phyloP scores from a whole-genome alignment of 2,113 vertebrate genomes.

The Sinocyclocheilus anshuiensis region DNA sequence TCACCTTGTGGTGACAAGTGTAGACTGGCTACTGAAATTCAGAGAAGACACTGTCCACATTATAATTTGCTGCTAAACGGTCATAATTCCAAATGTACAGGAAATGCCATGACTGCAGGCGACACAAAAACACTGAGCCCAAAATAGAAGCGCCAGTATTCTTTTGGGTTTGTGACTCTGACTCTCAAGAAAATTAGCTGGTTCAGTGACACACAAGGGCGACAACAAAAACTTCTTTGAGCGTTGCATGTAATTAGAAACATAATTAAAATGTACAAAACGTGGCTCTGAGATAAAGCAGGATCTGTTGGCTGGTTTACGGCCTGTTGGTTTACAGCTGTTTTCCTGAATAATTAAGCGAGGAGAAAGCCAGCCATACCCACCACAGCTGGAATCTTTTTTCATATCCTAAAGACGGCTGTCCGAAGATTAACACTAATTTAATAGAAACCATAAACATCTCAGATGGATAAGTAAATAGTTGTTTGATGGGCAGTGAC shows the following conservation, averaged over 20 bases:
- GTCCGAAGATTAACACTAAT: constrained; percentile 43
- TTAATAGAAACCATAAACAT: constrained; percentile 52
- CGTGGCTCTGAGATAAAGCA: constrained; percentile 41
- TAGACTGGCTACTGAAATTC: not conserved
- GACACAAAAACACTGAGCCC: not conserved
- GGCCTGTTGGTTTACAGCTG: constrained; percentile 42
- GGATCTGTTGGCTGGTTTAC: constrained; percentile 46
- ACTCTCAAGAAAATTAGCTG: constrained; percentile 28
- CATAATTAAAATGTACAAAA: constrained; percentile 54
- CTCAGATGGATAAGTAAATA: constrained; percentile 39
- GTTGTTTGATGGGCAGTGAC: constrained; percentile 34
- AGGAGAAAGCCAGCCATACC: constrained; percentile 31
- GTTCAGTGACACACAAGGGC: constrained; percentile 23
- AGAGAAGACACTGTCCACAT: not conserved
- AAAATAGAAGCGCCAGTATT: not conserved
- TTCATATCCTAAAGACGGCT: constrained; percentile 47
- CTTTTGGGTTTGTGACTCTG: not conserved
- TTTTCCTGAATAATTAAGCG: constrained; percentile 49
- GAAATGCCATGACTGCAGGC: not conserved
- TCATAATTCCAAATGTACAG: constrained; percentile 5
- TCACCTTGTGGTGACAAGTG: constrained; percentile 2
- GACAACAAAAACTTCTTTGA: constrained; percentile 35
- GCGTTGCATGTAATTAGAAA: constrained; percentile 47
- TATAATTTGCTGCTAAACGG: not conserved
- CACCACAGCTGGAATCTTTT: constrained; percentile 51